A percentile compares a stretch with the other conserved stretches of the same genome.
These are phyloP conservation scores for Liparis tanakae DNA, from an alignment of 2,797 vertebrate species.

Conservation along the genomic window DNA sequence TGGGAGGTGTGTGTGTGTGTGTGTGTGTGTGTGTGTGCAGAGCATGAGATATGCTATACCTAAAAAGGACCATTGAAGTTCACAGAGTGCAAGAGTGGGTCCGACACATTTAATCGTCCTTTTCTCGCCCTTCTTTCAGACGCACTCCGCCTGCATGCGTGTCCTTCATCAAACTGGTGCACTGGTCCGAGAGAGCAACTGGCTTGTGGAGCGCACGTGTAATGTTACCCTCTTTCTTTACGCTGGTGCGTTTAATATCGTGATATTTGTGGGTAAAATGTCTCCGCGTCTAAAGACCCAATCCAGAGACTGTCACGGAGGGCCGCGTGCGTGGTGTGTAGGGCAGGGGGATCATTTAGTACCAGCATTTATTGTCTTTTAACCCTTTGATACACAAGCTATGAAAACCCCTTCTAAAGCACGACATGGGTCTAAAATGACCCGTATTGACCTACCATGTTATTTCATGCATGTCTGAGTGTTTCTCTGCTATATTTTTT, in stretches of 20 bases:
- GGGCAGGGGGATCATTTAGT: not conserved
- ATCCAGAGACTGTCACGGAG: not conserved
- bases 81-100: slow-evolving; percentile 8
- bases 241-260: not conserved
- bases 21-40: not conserved
- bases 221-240: not conserved
- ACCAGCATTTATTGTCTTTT: not conserved
- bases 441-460: too few relatives aligned
- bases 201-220: slow-evolving; percentile 7
- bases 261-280: not conserved
- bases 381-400: too few relatives aligned
- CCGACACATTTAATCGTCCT: slow-evolving; percentile 2
- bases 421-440: too few relatives aligned
- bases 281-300: not conserved
- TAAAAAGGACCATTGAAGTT: slow-evolving; percentile 52
- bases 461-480: too few relatives aligned
- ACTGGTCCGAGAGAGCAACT: not conserved
- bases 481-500: too few relatives aligned
- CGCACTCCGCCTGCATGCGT: not conserved
- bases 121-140: slow-evolving; percentile 12
- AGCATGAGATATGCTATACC: slow-evolving; percentile 36
- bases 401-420: too few relatives aligned
- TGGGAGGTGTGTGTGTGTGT: too few relatives aligned
- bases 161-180: slow-evolving; percentile 9
- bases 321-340: not conserved